Evolutionary conservation across 2,888 invertebrate species (phyloP), one percentile per base, ranked within the genome.

Genomic region (Lasioglossum villosulum): DNA sequence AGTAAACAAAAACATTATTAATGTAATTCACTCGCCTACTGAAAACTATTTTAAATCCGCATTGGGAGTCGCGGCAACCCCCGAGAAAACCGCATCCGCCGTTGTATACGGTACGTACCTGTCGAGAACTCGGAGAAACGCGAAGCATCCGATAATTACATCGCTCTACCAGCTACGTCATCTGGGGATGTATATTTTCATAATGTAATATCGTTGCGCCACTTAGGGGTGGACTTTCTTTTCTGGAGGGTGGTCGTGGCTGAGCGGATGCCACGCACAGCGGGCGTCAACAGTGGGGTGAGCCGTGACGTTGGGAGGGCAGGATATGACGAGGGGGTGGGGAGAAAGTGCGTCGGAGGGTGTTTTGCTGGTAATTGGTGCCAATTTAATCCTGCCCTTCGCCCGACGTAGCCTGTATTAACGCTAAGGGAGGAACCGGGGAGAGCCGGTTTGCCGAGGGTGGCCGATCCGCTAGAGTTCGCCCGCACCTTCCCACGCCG

Each of bases 331-430:
- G 45, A 48, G 8, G 71, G 30, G 68, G 68, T 42, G 79, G 94
- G 95, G 91, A 56, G 56, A 90, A 91, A 92, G 91, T 92, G 91
- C 91, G 93, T 77, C 89, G 91, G 92, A 95, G 95, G 95, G 95
- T 94, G 96, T 96, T 96, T 96, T 96, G 95, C 96, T 96, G 96
- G 96, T 96, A 96, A 96, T 96, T 96, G 96, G 96, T 96, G 96
- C 96, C 96, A 96, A 96, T 96, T 96, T 96, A 96, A 96, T 96
- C 96, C 96, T 96, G 96, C 96, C 96, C 96, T 96, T 96, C 96
- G 93, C 93, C 91, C 92, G 92, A 72, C 92, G 93, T 93, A 92
- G 92, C 90, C 91, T 92, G 93, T 94, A 94, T 94, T 94, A 94
- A 94, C 93, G 93, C 92, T 90, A 91, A 93, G 93, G 93, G 93